phyloP scores from a whole-genome alignment of 2,113 vertebrate genomes.

The Piprites chloris region DNA sequence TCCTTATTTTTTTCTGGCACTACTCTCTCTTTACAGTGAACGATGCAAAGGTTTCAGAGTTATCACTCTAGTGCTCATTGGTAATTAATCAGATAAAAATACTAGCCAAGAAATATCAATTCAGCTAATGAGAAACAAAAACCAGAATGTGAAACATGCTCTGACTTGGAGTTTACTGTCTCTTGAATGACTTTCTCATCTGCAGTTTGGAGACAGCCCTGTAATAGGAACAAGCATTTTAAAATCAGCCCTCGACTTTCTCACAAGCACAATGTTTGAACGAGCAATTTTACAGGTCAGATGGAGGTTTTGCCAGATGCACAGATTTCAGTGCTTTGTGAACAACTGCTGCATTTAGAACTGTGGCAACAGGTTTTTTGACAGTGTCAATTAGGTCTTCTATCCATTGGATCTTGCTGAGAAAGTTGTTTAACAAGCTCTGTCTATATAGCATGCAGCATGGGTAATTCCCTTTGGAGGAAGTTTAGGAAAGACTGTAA shows the following conservation, averaged over 20 bases:
- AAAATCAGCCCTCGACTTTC: background rate
- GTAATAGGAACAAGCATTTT: background rate
- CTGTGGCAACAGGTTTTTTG: slow-evolving; percentile 29
- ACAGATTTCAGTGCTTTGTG: slow-evolving; percentile 11
- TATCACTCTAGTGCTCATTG: background rate
- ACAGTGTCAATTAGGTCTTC: slow-evolving; percentile 42
- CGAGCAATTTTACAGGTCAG: slow-evolving; percentile 15
- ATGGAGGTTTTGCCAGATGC: background rate
- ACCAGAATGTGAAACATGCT: background rate
- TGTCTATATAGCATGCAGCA: background rate
- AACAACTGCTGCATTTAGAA: slow-evolving; percentile 30
- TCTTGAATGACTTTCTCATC: background rate
- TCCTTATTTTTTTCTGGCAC: slow-evolving; percentile 15
- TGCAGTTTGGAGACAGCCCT: background rate
- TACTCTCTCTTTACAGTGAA: background rate
- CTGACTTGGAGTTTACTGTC: background rate
- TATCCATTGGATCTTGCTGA: background rate
- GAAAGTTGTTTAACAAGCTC: background rate
- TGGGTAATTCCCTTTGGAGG: background rate
- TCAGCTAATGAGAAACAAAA: slow-evolving; percentile 13
- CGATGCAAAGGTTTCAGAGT: background rate
- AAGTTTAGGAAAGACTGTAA: background rate
- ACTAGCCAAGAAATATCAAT: slow-evolving; percentile 6
- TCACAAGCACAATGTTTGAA: background rate
- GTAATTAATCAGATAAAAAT: slow-evolving; percentile 39